These are phyloP conservation scores for Galago senegalensis DNA, from an alignment of 2,797 vertebrate genomes.

Conservation along the genomic window DNA sequence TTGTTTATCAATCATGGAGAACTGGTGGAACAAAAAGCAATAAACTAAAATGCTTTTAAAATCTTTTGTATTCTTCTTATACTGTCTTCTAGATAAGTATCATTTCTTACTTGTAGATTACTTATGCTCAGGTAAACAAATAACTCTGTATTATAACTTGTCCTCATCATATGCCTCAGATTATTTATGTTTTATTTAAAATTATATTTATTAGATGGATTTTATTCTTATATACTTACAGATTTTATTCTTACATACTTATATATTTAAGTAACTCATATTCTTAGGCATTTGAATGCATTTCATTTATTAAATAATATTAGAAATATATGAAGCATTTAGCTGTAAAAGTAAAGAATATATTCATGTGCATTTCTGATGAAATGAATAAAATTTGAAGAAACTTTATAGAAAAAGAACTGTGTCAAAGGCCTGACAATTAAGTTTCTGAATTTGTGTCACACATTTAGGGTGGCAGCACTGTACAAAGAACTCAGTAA, in stretches of 20 bases:
- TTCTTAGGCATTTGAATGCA: neutral
- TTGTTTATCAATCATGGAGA: neutral
- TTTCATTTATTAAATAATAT: neutral
- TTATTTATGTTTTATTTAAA: neutral
- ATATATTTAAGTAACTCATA: neutral
- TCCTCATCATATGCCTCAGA: neutral
- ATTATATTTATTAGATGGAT: neutral
- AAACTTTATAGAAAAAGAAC: neutral
- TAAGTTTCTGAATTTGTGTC: too few species aligned
- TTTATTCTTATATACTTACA: neutral
- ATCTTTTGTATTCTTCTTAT: neutral
- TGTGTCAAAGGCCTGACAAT: too few species aligned
- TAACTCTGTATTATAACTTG: neutral
- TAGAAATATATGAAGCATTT: neutral
- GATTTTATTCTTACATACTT: neutral
- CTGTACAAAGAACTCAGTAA: too few species aligned
- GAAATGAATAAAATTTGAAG: neutral
- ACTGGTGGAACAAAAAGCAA: neutral
- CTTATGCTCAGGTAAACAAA: neutral
- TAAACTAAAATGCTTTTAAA: neutral
- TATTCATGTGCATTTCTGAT: neutral
- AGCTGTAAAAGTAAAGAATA: neutral
- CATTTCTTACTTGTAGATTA: neutral
- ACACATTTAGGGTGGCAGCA: too few species aligned
- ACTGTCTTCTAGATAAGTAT: neutral